Conservation (phyloP, 2,888 invertebrate species). For the Alitta virens region DNA sequence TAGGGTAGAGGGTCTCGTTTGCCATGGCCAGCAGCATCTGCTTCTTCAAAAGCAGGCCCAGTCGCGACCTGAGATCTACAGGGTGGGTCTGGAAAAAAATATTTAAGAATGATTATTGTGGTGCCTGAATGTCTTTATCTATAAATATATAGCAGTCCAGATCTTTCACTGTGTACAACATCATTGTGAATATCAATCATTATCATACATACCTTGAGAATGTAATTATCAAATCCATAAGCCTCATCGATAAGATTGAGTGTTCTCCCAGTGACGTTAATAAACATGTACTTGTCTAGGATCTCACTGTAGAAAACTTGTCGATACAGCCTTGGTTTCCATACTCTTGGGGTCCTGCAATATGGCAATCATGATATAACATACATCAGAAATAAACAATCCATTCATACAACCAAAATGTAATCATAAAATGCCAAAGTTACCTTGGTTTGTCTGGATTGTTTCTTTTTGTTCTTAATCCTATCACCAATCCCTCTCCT, state of each 20-base stretch:
- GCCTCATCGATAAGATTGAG: constrained; percentile 81
- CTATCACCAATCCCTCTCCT: constrained; percentile 90
- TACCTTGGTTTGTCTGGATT: constrained; percentile 25
- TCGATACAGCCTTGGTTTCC: constrained; percentile 79
- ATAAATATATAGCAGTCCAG: too few species aligned
- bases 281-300: constrained; percentile 77
- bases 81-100: constrained; percentile 72
- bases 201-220: constrained; percentile 74
- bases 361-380: neutral
- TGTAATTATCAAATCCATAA: constrained; percentile 91
- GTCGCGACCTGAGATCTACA: constrained; percentile 81
- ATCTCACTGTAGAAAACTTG: constrained; percentile 88
- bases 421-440: neutral
- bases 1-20: constrained; percentile 63
- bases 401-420: neutral
- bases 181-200: too few species aligned
- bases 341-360: constrained; percentile 75
- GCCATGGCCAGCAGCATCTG: constrained; percentile 71
- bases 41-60: constrained; percentile 83
- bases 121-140: too few species aligned
- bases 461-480: constrained; percentile 66
- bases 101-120: neutral
- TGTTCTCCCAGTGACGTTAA: constrained; percentile 81
- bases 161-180: too few species aligned
- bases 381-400: neutral